phyloP scores from a whole-genome alignment of 2,888 invertebrate species.

The Chrysodeixis includens region DNA sequence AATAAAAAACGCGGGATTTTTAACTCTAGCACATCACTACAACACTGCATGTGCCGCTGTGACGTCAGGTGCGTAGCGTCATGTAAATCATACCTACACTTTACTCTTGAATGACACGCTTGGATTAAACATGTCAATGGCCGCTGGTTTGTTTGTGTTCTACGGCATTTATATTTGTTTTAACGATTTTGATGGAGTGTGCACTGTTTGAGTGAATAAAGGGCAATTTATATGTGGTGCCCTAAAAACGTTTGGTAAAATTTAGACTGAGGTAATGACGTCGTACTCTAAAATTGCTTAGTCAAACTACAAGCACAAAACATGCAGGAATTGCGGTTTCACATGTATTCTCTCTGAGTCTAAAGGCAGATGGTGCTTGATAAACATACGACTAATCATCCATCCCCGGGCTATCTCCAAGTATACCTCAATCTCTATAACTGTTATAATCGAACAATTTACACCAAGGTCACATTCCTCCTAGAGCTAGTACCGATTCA shows the following conservation, averaged over 20 bases:
- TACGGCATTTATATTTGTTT: background rate
- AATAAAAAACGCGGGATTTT: background rate
- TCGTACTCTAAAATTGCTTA: too few species aligned
- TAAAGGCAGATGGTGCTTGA: too few species aligned
- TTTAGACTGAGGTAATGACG: too few species aligned
- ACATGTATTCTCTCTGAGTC: too few species aligned
- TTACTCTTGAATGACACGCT: conserved; percentile 28
- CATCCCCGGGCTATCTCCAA: too few species aligned
- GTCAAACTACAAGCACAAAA: too few species aligned
- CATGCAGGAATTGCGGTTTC: too few species aligned
- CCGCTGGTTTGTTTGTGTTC: background rate
- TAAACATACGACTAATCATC: too few species aligned
- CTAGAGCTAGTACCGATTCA: too few species aligned
- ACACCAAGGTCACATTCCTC: too few species aligned
- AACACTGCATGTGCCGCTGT: conserved; percentile 20
- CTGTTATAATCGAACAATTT: too few species aligned
- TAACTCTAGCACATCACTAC: conserved; percentile 28
- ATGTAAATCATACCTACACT: conserved; percentile 48
- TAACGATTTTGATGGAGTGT: background rate
- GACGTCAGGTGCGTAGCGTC: conserved; percentile 47
- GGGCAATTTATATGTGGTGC: background rate
- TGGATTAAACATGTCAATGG: conserved; percentile 26
- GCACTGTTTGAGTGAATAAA: background rate
- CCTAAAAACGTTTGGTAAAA: background rate
- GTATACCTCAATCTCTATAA: too few species aligned